Evolutionary conservation across 1,140 invertebrate genomes (phyloP).

Genomic region (Apolygus lucorum): DNA sequence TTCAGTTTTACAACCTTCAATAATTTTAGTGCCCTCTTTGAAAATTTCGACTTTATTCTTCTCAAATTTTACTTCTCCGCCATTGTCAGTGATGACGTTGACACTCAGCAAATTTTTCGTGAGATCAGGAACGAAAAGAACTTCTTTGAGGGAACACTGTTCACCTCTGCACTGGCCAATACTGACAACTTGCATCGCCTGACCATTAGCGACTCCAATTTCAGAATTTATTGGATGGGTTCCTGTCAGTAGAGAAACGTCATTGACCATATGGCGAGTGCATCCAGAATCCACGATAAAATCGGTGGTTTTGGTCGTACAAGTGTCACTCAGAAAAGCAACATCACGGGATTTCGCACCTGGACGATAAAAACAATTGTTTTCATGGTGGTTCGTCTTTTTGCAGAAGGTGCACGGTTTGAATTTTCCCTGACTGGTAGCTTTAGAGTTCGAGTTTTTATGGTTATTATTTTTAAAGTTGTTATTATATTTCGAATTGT

Average conservation of each 20-base stretch:
- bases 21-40: constrained; percentile 9
- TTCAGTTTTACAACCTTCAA: constrained; percentile 4
- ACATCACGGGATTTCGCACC: neutral
- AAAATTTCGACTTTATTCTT: constrained; percentile 18
- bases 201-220: neutral
- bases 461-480: neutral
- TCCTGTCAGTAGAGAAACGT: neutral
- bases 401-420: constrained; percentile 18
- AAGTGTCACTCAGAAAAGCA: neutral
- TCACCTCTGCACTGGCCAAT: neutral
- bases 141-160: constrained; percentile 16
- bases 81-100: constrained; percentile 19
- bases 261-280: neutral
- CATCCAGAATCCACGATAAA: constrained; percentile 14
- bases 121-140: constrained; percentile 11
- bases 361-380: constrained; percentile 19
- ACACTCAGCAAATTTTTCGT: constrained; percentile 20
- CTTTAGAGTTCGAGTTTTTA: no score
- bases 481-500: neutral
- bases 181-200: neutral
- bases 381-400: constrained; percentile 18
- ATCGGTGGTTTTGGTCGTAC: neutral
- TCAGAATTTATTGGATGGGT: neutral
- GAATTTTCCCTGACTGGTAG: no score
- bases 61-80: constrained; percentile 8